Evolutionary conservation across 2,888 invertebrate species (phyloP), one percentile per base, ranked within the genome.

Genomic region (Liopterus haemorrhoidalis): DNA sequence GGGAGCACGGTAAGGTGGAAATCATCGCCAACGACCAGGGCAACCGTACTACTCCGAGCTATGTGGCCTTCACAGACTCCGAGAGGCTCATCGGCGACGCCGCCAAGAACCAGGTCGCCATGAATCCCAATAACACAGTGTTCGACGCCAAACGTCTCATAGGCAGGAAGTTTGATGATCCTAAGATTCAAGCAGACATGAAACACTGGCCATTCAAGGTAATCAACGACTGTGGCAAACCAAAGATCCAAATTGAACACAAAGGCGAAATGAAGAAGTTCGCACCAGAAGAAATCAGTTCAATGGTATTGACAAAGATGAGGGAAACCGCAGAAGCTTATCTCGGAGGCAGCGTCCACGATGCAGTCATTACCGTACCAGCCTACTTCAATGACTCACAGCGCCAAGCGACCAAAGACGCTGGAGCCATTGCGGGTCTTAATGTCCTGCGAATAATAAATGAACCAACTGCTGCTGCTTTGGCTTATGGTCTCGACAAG

Each of bases 21-120:
- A 85, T 87, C 54, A 88, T 90, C 62, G 86, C 90, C 48, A 91
- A 91, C 63, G 88, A 89, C 63, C 88, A 89, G 68, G 90, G 89
- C 50, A 90, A 90, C 67, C 72, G 89, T 38, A 89, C 88, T 8
- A 91, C 90, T 39, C 89, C 90, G 33, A 81, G 81, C 42, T 83
- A 82, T 64, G 83, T 85, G 43, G 84, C 83, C 16, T 84, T 84
- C 66, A 82, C 71, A 5, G 81, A 81, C 62, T 75, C 74, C 8
- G 81, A 82, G 65, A 71, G 81, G 30, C 72, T 82, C 36, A 76
- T 82, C 59, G 81, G 81, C 37, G 81, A 82, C 63, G 79, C 80
- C 5, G 81, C 81, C 37, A 81, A 82, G 65, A 82, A 81, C 67
- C 78, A 81, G 67, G 81, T 80, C 36, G 80, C 79, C 27, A 73